Base-by-base conservation (phyloP, 2,888 invertebrate genomes). In the Drosophila phalerata region DNA sequence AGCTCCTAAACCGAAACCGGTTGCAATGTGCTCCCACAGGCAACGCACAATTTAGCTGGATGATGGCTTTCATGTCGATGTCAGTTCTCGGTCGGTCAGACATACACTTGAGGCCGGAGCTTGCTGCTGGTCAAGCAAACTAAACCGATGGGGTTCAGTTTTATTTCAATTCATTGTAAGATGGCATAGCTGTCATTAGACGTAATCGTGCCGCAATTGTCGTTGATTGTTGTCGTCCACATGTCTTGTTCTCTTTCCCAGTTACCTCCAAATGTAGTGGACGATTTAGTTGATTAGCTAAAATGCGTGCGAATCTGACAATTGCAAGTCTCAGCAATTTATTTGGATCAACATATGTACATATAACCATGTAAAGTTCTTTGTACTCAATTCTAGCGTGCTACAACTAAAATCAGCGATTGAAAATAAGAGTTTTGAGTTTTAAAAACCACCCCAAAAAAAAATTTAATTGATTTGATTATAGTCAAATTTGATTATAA, bases 191-290 rank as follows among this genome's bases (percentile, higher is more conserved):
- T 42, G 61, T 73, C 85, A 89, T 89, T 87, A 86, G 88, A 73
- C 75, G 65, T 82, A 86, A 89, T 86, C 80, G 85, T 80, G 77
- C 73, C 61, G 67, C 88, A 86, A 86, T 88, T 86, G 86, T 76
- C 79, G 76, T 81, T 85, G 85, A 85, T 89, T 89, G 82, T 56
- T 70, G 76, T 83, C 80, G 78, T 86, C 74, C 73, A 70, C 69
- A 69, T 51, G 60, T 63, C 58, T 68, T 63, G 49, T 56, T 49
- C 62, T 68, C 56, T 51, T 67, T 74, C 56, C 60, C 48, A 73
- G 58, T 63, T 75, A 40, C 34, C 57, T 38, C 32, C 49, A 61
- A 75, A 60, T 53, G 43, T 62, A 38, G 25, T 47, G 11, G 34
- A 57, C 28, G 48, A 43, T 45, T 51, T 55, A 52, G 55, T 53